Percentiles rank a stretch among this genome's conserved stretches.
These are phyloP conservation scores for Drosophila buzzatii DNA, from an alignment of 2,888 invertebrate species.

Conservation along the genomic window DNA sequence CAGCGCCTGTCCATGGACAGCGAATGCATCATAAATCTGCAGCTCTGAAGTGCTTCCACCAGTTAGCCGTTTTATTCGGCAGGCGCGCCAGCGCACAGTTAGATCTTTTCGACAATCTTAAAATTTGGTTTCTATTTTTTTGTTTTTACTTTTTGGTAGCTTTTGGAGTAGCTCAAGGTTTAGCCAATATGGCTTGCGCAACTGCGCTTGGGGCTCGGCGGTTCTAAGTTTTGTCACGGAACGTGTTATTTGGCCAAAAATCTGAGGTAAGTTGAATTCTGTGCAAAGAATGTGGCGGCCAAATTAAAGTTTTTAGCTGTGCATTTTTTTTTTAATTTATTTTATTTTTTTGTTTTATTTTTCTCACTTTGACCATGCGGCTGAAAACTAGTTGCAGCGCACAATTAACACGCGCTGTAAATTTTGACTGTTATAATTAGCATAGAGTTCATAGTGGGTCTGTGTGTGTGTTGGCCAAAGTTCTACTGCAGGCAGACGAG, in stretches of 20 bases:
- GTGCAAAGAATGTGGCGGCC: constrained; percentile 74
- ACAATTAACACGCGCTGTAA: constrained; percentile 16
- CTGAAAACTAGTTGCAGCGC: constrained; percentile 9
- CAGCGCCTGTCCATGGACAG: constrained; percentile 27
- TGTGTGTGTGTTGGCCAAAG: constrained; percentile 6
- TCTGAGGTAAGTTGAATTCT: constrained; percentile 63
- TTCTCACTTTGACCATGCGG: constrained; percentile 14
- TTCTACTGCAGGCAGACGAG: constrained; percentile 11
- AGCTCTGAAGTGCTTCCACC: constrained; percentile 12
- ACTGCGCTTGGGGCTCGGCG: constrained; percentile 39
- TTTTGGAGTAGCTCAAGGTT: constrained; percentile 77
- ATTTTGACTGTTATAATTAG: constrained; percentile 33
- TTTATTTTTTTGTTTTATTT: neutral
- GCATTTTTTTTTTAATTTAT: neutral
- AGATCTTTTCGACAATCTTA: constrained; percentile 26
- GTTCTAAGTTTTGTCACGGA: constrained; percentile 30
- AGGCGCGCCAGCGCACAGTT: constrained; percentile 33
- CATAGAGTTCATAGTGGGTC: constrained; percentile 6
- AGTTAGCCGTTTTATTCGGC: constrained; percentile 62
- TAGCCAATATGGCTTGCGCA: constrained; percentile 68
- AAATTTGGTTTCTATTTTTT: constrained; percentile 8
- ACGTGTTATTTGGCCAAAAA: constrained; percentile 74
- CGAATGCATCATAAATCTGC: constrained; percentile 31
- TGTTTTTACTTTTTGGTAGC: constrained; percentile 29
- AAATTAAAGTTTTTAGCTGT: constrained; percentile 33